phyloP scores from a whole-genome alignment of 2,888 invertebrate species.

The Apodemia mormo region DNA sequence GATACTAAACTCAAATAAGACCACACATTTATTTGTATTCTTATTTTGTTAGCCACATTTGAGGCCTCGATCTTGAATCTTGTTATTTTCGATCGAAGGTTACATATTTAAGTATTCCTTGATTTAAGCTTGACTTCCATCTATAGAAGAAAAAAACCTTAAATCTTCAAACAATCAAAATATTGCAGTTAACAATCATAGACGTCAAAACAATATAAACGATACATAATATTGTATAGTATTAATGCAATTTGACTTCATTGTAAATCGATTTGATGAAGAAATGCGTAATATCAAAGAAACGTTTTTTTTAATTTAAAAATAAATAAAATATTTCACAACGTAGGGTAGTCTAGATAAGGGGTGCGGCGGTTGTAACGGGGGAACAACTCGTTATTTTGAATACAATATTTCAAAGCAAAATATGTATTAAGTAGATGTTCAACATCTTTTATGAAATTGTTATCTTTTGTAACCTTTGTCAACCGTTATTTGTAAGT shows the following conservation, averaged over 20 bases:
- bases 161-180: too few relatives aligned
- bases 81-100: too few relatives aligned
- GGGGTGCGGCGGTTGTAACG: constrained; percentile 51
- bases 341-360: constrained; percentile 62
- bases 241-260: not conserved
- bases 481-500: not conserved
- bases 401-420: constrained; percentile 53
- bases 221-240: not conserved
- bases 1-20: too few relatives aligned
- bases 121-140: too few relatives aligned
- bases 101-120: too few relatives aligned
- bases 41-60: too few relatives aligned
- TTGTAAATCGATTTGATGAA: constrained; percentile 18
- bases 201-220: not conserved
- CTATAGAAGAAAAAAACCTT: too few relatives aligned
- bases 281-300: constrained; percentile 29
- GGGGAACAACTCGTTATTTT: constrained; percentile 59
- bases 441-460: constrained; percentile 48
- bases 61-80: too few relatives aligned
- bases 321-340: constrained; percentile 49
- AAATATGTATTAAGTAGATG: constrained; percentile 68
- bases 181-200: not conserved
- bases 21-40: too few relatives aligned
- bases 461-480: constrained; percentile 21
- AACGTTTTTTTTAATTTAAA: constrained; percentile 50